phyloP scores from a whole-genome alignment of 2,797 vertebrate genomes.

The Vipera latastei region DNA sequence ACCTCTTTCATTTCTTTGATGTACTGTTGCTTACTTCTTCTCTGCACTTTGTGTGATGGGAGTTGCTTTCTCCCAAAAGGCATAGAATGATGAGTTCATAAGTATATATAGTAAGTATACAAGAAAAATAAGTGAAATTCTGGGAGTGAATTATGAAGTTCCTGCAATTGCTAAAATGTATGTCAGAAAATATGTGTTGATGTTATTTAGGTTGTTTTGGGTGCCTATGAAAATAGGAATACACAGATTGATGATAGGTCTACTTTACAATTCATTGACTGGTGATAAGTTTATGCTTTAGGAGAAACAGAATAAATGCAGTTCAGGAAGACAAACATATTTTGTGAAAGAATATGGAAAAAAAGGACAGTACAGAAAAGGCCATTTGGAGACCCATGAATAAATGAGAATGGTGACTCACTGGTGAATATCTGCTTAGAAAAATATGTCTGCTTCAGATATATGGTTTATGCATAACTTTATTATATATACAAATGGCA shows the following conservation, averaged over 20 bases:
- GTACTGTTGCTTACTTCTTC: neutral
- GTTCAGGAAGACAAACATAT: neutral
- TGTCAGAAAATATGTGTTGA: neutral
- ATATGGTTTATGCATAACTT: neutral
- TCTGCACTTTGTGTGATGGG: neutral
- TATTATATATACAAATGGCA: neutral
- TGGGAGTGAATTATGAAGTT: neutral
- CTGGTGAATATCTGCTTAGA: neutral
- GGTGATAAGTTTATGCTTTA: neutral
- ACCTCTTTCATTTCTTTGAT: neutral
- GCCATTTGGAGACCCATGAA: neutral
- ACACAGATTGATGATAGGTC: neutral
- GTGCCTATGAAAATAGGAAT: neutral
- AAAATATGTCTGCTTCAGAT: neutral
- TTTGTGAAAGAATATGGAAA: neutral
- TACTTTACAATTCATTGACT: neutral
- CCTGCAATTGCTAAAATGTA: neutral
- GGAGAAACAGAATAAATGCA: neutral
- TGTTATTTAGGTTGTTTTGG: neutral
- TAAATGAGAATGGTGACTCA: neutral
- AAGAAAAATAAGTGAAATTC: neutral
- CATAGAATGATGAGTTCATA: neutral
- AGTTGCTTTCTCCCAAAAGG: neutral
- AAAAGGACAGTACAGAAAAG: neutral
- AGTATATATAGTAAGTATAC: neutral